Conservation (phyloP, 1,140 invertebrate species). For the Bombyx mandarina region DNA sequence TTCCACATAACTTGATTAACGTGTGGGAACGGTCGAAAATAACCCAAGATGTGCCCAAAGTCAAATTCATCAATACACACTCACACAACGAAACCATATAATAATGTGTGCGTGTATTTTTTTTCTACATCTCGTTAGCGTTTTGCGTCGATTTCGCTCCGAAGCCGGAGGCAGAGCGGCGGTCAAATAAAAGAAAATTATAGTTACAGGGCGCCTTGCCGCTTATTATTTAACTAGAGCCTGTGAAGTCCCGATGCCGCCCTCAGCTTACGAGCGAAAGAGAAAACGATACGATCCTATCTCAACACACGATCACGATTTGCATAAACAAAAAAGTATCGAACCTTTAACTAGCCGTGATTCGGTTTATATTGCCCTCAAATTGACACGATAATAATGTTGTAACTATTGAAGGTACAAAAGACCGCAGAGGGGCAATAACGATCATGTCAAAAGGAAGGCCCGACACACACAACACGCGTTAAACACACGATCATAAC, state of each 20-base stretch:
- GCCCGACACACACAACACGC: conserved; percentile 62
- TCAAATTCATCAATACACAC: conserved; percentile 29
- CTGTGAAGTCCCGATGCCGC: conserved; percentile 53
- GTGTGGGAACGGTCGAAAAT: conserved; percentile 16
- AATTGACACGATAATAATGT: conserved; percentile 67
- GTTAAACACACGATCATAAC: conserved; percentile 70
- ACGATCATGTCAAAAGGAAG: conserved; percentile 68
- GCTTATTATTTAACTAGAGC: conserved; percentile 68
- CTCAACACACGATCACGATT: conserved; percentile 26
- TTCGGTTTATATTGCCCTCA: conserved; percentile 48
- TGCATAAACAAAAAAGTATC: conserved; percentile 33
- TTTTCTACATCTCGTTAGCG: conserved; percentile 58
- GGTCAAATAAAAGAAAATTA: conserved; percentile 64
- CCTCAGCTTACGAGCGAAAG: conserved; percentile 30
- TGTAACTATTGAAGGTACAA: conserved; percentile 50
- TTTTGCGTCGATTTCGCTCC: conserved; percentile 48
- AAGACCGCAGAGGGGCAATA: conserved; percentile 65
- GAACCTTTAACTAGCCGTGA: conserved; percentile 39
- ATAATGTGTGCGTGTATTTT: conserved; percentile 40
- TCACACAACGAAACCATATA: conserved; percentile 20
- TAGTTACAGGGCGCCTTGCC: conserved; percentile 58
- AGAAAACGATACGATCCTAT: conserved; percentile 15
- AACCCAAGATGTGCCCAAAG: conserved; percentile 12
- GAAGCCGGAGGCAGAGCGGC: conserved; percentile 42
- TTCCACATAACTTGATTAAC: conserved; percentile 2